Conservation (phyloP, 2,888 invertebrate genomes). For the Sarcophaga variegata region DNA sequence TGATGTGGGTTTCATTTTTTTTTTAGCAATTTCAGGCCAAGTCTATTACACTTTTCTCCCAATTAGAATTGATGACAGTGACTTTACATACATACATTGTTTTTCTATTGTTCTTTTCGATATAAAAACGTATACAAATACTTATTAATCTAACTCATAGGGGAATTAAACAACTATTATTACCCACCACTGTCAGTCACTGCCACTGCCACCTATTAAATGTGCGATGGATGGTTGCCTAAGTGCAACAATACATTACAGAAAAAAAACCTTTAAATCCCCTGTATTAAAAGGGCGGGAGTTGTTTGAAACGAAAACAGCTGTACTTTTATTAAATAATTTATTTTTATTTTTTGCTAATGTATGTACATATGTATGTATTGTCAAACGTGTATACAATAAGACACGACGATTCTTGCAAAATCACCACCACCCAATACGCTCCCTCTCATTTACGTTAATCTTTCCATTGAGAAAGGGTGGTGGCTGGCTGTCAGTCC, state of each 20-base stretch:
- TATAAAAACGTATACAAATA: too few relatives aligned
- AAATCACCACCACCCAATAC: too few relatives aligned
- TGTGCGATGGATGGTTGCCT: conserved; percentile 26
- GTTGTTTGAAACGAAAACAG: conserved; percentile 62
- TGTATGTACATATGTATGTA: too few relatives aligned
- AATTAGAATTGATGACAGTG: too few relatives aligned
- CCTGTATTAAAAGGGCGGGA: conserved; percentile 43
- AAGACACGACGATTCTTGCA: too few relatives aligned
- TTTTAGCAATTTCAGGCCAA: background rate
- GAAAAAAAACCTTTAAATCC: conserved; percentile 28
- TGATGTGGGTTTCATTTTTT: background rate
- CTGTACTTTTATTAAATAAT: conserved; percentile 68
- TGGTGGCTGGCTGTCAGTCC: too few relatives aligned
- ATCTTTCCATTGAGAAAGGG: too few relatives aligned
- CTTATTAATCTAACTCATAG: conserved; percentile 14
- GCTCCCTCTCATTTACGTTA: too few relatives aligned
- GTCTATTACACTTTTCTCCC: too few relatives aligned
- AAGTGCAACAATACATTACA: conserved; percentile 20
- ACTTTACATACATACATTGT: too few relatives aligned
- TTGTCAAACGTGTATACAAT: background rate
- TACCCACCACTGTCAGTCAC: background rate
- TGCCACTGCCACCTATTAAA: too few relatives aligned
- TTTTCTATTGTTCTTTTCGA: too few relatives aligned
- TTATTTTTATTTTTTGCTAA: conserved; percentile 23
- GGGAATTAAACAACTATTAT: conserved; percentile 47